These are phyloP conservation scores for Phragmatobia fuliginosa DNA, from an alignment of 2,888 invertebrate species.

Conservation along the genomic window DNA sequence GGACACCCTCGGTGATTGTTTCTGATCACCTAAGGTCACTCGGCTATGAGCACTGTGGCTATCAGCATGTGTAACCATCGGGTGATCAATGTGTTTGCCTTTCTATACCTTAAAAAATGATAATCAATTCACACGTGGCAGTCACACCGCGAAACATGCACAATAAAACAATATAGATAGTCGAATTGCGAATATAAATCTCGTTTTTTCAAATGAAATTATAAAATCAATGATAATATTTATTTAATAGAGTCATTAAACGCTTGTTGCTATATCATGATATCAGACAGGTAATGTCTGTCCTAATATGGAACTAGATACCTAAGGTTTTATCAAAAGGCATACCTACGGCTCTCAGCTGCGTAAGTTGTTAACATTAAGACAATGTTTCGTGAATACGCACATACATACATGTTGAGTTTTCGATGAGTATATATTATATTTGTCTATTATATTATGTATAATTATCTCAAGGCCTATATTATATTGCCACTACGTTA, in stretches of 20 bases:
- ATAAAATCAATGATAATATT: constrained; percentile 1
- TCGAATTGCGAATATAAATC: too few relatives aligned
- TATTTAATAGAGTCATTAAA: background rate
- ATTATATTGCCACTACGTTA: too few relatives aligned
- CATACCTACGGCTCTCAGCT: background rate
- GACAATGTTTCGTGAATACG: background rate
- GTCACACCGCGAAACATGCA: background rate
- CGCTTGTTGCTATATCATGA: constrained; percentile 10
- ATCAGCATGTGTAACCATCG: too few relatives aligned
- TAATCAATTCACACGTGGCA: too few relatives aligned
- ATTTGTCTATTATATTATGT: too few relatives aligned
- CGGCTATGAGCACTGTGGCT: too few relatives aligned
- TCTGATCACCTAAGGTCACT: too few relatives aligned
- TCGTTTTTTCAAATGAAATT: background rate
- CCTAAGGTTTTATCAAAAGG: constrained; percentile 3
- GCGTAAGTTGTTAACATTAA: background rate
- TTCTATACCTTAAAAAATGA: too few relatives aligned
- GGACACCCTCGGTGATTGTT: too few relatives aligned
- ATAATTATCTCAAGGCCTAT: too few relatives aligned
- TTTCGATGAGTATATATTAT: too few relatives aligned
- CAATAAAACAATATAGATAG: background rate
- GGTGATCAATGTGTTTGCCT: too few relatives aligned
- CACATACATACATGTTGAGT: background rate
- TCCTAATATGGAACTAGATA: background rate
- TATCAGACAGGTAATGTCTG: constrained; percentile 5